Base-by-base conservation (phyloP, 2,888 invertebrate species). In the Nemotelus pantherinus region DNA sequence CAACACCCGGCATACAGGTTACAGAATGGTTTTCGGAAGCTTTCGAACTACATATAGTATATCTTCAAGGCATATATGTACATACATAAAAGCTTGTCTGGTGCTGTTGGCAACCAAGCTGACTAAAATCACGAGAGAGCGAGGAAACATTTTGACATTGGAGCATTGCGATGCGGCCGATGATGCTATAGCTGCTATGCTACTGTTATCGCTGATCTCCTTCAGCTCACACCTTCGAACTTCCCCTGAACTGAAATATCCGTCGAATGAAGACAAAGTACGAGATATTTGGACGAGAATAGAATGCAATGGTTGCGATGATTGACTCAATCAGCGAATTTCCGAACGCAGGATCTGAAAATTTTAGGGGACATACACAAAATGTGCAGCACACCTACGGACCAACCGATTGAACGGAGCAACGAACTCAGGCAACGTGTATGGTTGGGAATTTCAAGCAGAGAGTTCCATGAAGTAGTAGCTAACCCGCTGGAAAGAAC, bases 311-410 rank as follows among this genome's bases (percentile, higher is more conserved):
- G 76, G 76, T 43, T 55, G 65, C 63, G 76, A 76, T 76, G 76
- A 76, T 76, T 76, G 76, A 76, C 65, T 76, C 76, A 76, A 76
- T 76, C 76, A 76, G 76, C 45, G 76, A 44, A 67, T 53, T 65
- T 53, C 64, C 55, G 74, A 74, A 60, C 60, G 45, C 41, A 60
- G 60, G 41, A 48, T 41, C 63, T 63, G 50, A 74, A 74, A 60
- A 60, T 74, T 25, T 50, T 39, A 74, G 74, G 48, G 74, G 74
- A 74, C 74, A 74, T 9, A 60, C 25, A 47, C 25, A 25, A 60
- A 58, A 57, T 63, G 63, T 60, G 63, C 60, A 74, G 74, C 39
- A 63, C 67, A 39, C 63, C 47, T 50, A 74, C 39, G 39, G 48
- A 48, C 74, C 39, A 10, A 6, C 43, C 41, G 48, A 6, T 25